Evolutionary conservation across 1,140 invertebrate species (phyloP), one percentile per base, ranked within the genome.

Genomic region (Diorhabda carinulata): DNA sequence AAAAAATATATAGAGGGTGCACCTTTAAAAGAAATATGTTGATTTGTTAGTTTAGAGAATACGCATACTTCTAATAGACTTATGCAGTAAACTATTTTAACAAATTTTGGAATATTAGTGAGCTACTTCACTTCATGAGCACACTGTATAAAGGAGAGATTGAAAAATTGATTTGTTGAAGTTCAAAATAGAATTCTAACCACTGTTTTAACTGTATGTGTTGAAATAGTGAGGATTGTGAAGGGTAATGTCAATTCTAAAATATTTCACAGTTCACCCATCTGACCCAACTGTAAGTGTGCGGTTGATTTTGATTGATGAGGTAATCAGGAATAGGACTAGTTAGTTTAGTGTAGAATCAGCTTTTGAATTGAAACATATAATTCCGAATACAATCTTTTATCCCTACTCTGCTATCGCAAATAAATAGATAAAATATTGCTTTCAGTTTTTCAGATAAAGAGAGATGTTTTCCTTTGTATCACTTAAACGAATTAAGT

Each of bases 281-380:
- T 45, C 44, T 44, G 44, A 63, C 61, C 61, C 61, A 41, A 63
- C 44, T 43, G 61, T 44, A 43, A 63, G 72, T 66, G 70, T 71
- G 69, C 67, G 72, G 69, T 70, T 71, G 72, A 73, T 69, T 73
- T 73, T 73, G 72, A 73, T 73, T 67, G 72, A 73, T 73, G 72
- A 66, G 58, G 70, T 73, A 73, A 73, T 73, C 70, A 71, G 71
- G 70, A 68, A 73, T 70, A 71, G 66, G 70, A 73, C 70, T 71
- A 59, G 70, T 60, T 73, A 70, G 70, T 73, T 70, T 73, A 71
- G 58, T 68, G 70, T 71, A 71, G 65, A 71, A 71, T 8, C 70
- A 68, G 66, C 59, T 60, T 71, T 65, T 68, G 66, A 71, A 63
- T 66, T 64, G 70, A 71, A 71, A 71, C 70, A 71, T 61, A 71